Percentiles rank a stretch among this genome's conserved stretches.
Conservation (phyloP, 2,113 vertebrate species). For the Cricetomys ansorgei region DNA sequence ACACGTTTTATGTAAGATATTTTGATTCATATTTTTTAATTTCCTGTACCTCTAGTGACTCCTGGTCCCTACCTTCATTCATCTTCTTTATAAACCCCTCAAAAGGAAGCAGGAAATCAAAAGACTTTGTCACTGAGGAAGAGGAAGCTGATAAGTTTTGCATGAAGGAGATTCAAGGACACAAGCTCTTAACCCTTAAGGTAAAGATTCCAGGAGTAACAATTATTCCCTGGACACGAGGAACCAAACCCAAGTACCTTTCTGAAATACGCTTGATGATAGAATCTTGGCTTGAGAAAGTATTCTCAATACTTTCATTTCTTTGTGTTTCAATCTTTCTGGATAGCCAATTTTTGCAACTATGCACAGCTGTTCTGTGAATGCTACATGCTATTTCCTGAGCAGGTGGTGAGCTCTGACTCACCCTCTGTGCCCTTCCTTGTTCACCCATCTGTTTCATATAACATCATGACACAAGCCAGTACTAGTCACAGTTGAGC, state of each 20-base stretch:
- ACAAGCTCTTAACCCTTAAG: neutral
- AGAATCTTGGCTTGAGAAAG: neutral
- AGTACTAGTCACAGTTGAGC: neutral
- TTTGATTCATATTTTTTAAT: neutral
- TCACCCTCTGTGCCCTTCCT: neutral
- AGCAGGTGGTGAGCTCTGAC: neutral
- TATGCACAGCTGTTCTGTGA: neutral
- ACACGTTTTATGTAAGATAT: neutral
- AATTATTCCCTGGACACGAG: neutral
- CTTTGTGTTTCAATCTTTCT: neutral
- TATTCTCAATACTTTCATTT: neutral
- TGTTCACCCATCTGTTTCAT: neutral
- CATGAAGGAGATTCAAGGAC: neutral
- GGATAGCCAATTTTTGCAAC: neutral
- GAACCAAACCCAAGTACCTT: neutral
- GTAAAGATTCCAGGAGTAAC: neutral
- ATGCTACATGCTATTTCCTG: neutral
- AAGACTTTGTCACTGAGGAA: neutral
- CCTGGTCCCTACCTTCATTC: neutral
- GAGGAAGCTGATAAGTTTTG: neutral
- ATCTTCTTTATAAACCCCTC: neutral
- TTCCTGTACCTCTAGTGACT: neutral
- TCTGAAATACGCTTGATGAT: neutral
- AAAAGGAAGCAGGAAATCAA: neutral
- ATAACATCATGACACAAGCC: rapidly evolving